Conservation (phyloP, 2,113 vertebrate genomes). For the Formicarius rufipectus region DNA sequence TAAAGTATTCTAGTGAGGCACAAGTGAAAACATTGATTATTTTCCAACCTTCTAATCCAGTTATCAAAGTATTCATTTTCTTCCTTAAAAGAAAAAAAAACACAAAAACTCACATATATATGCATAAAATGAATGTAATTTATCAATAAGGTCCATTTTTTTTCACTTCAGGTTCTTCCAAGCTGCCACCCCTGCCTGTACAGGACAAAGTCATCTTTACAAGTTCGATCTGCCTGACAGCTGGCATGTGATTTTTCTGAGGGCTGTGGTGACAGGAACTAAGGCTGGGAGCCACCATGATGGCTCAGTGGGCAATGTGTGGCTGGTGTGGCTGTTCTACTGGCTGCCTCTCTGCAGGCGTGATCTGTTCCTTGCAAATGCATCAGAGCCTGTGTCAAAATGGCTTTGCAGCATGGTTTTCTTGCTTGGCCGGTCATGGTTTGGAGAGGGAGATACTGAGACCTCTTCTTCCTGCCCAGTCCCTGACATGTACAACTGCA, state of each 20-base stretch:
- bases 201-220: not conserved
- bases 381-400: not conserved
- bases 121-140: not conserved
- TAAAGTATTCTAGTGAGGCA: not conserved
- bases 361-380: not conserved
- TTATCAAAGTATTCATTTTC: not conserved
- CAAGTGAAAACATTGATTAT: not conserved
- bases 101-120: too few species aligned
- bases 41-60: not conserved
- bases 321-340: not conserved
- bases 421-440: rapidly evolving
- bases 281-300: rapidly evolving
- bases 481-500: not conserved
- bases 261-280: rapidly evolving
- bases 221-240: not conserved
- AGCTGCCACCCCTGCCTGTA: not conserved
- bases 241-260: not conserved
- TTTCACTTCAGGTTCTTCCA: not conserved
- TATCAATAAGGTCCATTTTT: not conserved
- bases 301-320: rapidly evolving
- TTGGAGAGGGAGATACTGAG: not conserved
- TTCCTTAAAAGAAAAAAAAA: not conserved
- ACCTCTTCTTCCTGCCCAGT: not conserved
- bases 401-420: rapidly evolving
- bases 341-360: rapidly evolving